Percentiles rank a stretch among this genome's conserved stretches.
Conservation (phyloP, 2,113 vertebrate species). For the Oreochromis spilurus region DNA sequence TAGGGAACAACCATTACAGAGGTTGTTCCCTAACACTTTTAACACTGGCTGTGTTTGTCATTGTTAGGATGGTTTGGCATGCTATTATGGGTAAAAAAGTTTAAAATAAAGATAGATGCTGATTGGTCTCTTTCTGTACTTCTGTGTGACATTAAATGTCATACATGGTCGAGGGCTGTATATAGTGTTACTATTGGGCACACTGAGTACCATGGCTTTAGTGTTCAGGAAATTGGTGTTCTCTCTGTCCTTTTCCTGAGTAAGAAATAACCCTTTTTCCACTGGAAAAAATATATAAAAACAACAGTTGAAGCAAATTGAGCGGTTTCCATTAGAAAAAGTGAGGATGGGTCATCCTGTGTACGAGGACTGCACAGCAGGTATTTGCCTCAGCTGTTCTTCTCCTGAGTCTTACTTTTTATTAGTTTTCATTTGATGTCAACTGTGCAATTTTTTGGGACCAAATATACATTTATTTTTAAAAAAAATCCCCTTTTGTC, state of each 20-base stretch:
- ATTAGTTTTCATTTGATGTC: not conserved
- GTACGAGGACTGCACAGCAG: not conserved
- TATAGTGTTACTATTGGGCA: not conserved
- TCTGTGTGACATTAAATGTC: not conserved
- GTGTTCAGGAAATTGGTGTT: not conserved
- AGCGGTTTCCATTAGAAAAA: slow-evolving; percentile 14
- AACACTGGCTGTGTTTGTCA: not conserved
- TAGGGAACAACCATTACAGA: not conserved
- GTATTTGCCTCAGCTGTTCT: not conserved
- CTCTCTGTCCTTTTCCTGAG: not conserved
- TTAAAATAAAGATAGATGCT: not conserved
- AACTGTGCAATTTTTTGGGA: not conserved
- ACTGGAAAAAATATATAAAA: not conserved
- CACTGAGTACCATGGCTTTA: not conserved
- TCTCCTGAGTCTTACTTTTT: not conserved
- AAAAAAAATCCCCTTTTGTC: accelerated
- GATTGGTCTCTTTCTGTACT: not conserved
- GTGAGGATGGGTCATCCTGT: not conserved
- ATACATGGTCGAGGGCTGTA: not conserved
- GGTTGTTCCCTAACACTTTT: not conserved
- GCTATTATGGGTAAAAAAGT: not conserved
- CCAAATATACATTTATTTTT: not conserved
- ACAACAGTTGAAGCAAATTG: not conserved
- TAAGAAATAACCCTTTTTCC: not conserved
- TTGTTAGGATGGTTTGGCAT: not conserved